Percentiles rank a stretch among this genome's conserved stretches.
These are phyloP conservation scores for Castor canadensis DNA, from an alignment of 2,113 vertebrate species.

Conservation along the genomic window DNA sequence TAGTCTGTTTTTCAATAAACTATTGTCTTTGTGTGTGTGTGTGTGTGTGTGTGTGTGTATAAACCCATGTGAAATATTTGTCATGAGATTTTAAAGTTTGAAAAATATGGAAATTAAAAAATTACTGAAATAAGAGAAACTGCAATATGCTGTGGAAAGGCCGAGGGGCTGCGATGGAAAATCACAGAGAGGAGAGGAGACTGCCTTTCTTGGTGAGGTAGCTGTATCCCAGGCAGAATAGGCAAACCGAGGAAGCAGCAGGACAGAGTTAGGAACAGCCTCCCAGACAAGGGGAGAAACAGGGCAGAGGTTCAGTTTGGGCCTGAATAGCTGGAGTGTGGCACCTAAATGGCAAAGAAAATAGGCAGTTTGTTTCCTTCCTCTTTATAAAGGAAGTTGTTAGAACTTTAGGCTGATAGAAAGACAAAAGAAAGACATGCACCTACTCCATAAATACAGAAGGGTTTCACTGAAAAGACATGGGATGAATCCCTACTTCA, in stretches of 20 bases:
- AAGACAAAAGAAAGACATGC: background rate
- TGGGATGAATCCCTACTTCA: background rate
- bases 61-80: background rate
- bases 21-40: background rate
- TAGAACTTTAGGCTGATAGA: conserved; percentile 14
- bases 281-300: background rate
- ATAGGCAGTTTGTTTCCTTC: background rate
- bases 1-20: background rate
- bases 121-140: background rate
- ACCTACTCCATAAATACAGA: background rate
- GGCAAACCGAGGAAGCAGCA: background rate
- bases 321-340: background rate
- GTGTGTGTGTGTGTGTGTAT: background rate
- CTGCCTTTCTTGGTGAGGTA: background rate
- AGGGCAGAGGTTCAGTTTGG: background rate
- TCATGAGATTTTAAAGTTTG: background rate
- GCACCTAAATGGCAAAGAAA: background rate
- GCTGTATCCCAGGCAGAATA: background rate
- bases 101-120: background rate
- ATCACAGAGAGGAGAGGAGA: background rate
- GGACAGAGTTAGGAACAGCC: background rate
- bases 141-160: background rate
- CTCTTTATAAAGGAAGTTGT: background rate
- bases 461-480: background rate
- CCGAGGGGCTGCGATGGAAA: background rate